phyloP scores from a whole-genome alignment of 1,140 invertebrate species.

The Pachyrhynchus sulphureomaculatus region DNA sequence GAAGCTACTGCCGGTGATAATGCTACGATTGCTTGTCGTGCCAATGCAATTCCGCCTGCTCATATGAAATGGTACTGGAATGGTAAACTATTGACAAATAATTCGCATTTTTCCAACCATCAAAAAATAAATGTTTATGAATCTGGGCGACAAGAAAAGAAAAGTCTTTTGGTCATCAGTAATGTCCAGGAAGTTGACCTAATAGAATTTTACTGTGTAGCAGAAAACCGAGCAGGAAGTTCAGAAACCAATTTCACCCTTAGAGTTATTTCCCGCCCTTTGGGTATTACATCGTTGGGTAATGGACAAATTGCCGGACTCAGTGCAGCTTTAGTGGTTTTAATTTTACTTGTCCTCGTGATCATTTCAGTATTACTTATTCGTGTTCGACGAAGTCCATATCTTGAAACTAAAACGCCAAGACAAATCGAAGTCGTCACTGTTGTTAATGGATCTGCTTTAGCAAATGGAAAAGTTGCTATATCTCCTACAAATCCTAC shows the following conservation, averaged over 20 bases:
- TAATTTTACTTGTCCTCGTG: constrained; percentile 75
- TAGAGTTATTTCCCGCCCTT: constrained; percentile 72
- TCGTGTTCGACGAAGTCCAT: constrained; percentile 66
- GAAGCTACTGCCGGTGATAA: constrained; percentile 80
- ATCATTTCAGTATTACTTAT: constrained; percentile 73
- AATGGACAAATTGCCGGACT: constrained; percentile 83
- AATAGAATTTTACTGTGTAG: constrained; percentile 87
- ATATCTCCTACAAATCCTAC: constrained; percentile 50
- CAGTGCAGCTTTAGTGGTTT: constrained; percentile 75
- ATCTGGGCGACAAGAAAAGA: constrained; percentile 71
- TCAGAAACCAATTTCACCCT: constrained; percentile 90
- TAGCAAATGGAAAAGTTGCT: constrained; percentile 52
- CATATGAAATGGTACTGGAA: constrained; percentile 86
- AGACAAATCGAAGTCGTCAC: constrained; percentile 69
- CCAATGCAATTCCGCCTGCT: constrained; percentile 78
- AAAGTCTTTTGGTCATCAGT: constrained; percentile 77
- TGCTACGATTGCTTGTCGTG: constrained; percentile 77
- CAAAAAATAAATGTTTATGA: constrained; percentile 80
- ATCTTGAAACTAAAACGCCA: constrained; percentile 73
- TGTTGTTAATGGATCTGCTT: constrained; percentile 58
- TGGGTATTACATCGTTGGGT: constrained; percentile 76
- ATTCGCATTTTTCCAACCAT: constrained; percentile 75
- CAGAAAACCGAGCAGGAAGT: constrained; percentile 87
- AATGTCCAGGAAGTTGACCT: constrained; percentile 86
- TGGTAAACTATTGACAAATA: constrained; percentile 76